phyloP scores from a whole-genome alignment of 2,113 vertebrate species.

The Manacus vitellinus region DNA sequence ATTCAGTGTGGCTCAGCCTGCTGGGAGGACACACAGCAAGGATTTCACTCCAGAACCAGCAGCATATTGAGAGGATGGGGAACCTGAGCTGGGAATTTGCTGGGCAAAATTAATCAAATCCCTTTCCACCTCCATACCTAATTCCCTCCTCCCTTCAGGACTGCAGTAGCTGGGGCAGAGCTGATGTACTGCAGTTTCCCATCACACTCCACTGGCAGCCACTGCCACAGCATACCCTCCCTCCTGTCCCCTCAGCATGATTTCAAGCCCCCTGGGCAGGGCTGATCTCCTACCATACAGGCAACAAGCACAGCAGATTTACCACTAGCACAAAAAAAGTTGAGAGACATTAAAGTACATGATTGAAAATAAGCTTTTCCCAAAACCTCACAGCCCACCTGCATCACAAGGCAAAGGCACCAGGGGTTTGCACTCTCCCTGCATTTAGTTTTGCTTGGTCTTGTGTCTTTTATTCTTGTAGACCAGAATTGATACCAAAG shows the following conservation, averaged over 20 bases:
- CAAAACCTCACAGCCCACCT: rapidly evolving
- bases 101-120: not conserved
- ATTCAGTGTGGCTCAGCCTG: not conserved
- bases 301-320: not conserved
- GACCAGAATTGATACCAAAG: not conserved
- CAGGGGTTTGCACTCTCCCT: not conserved
- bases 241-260: not conserved
- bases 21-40: not conserved
- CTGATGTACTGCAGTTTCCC: not conserved
- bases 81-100: not conserved
- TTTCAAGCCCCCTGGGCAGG: not conserved
- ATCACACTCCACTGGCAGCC: not conserved
- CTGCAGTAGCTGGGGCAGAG: not conserved
- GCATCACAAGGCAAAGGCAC: not conserved
- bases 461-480: not conserved
- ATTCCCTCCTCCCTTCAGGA: not conserved
- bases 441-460: not conserved
- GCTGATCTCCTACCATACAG: not conserved
- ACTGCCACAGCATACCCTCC: not conserved
- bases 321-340: not conserved
- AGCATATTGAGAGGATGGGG: not conserved
- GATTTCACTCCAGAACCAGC: not conserved
- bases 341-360: not conserved
- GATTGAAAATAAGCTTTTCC: not conserved
- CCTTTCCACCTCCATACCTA: not conserved